Base-by-base conservation (phyloP, 2,888 invertebrate genomes). In the Hyposoter didymator region DNA sequence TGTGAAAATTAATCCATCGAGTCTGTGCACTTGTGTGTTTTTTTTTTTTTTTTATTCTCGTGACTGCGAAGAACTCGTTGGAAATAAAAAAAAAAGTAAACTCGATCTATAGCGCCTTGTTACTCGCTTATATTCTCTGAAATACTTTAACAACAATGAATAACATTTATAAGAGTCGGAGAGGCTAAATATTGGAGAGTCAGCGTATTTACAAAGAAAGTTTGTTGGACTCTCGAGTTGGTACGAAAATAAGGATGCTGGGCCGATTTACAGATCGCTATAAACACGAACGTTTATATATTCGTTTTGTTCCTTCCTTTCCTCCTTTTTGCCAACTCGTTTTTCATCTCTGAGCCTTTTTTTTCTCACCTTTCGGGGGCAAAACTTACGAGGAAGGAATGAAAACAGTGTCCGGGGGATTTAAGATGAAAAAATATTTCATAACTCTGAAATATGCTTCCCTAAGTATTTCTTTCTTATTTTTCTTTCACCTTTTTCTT, bases 181-280 rank as follows among this genome's bases (percentile, higher is more conserved):
- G 82, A 47, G 69, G 59, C 59, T n/a, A 78, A 83, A 86, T 47
- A 80, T 69, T 10, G 39, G 83, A 86, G 80, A 86, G 83, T 69
- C 59, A 69, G 67, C 85, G 73, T 86, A 86, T 86, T 86, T 86
- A 86, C 85, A 86, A 70, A 74, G 62, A 78, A 83, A 86, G 73
- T 86, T 86, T 73, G 69, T 78, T 59, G 49, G 78, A 78, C 85
- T 83, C 85, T 74, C 83, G 76, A 70, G 73, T 66, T 52, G 43
- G 78, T 86, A 86, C 73, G 85, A 86, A 86, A 86, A 86, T 86
- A 86, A 86, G 83, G 83, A 86, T 86, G 78, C 85, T 73, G 83
- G 85, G 83, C 80, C 73, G 73, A 85, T 76, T 83, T 78, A 80
- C 72, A 75, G 72, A 43, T 75, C 66, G 70, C 52, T 66, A 76